Evolutionary conservation across 2,888 invertebrate genomes (phyloP).

Genomic region (Smittia sp.): DNA sequence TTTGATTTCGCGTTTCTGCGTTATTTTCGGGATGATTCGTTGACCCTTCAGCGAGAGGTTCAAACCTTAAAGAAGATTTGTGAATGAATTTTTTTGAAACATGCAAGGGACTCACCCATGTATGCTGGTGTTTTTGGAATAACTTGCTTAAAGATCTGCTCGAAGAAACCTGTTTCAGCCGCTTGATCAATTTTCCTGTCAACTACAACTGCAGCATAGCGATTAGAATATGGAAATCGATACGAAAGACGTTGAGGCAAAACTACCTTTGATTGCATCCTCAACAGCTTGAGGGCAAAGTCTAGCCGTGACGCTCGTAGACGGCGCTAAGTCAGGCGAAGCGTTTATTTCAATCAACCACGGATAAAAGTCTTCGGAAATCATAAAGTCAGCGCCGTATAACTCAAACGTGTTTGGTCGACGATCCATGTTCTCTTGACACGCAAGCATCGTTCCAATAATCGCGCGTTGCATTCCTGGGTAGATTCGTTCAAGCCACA

Average conservation of each 20-base stretch:
- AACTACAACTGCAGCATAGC: constrained; percentile 64
- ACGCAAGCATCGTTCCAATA: constrained; percentile 77
- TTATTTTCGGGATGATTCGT: constrained; percentile 48
- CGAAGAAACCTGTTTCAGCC: constrained; percentile 78
- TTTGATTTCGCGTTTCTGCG: constrained; percentile 20
- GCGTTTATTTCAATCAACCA: constrained; percentile 96
- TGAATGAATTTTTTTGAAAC: neutral
- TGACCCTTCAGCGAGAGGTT: constrained; percentile 53
- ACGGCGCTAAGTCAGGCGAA: constrained; percentile 87
- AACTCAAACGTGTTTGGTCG: constrained; percentile 81
- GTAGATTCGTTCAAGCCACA: constrained; percentile 82
- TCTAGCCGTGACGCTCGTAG: constrained; percentile 82
- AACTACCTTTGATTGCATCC: constrained; percentile 83
- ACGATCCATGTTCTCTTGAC: constrained; percentile 81
- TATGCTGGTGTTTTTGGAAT: constrained; percentile 78
- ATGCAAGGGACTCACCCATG: constrained; percentile 57
- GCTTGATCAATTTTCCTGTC: constrained; percentile 69
- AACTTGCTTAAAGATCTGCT: constrained; percentile 73
- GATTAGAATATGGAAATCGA: too few species aligned
- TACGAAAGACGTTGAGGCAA: neutral
- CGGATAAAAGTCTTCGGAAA: constrained; percentile 80
- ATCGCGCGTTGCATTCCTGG: constrained; percentile 81
- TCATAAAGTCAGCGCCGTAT: constrained; percentile 94
- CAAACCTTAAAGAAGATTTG: constrained; percentile 43
- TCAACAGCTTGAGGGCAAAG: constrained; percentile 85